Percentiles rank a stretch among this genome's conserved stretches.
Evolutionary conservation across 2,797 vertebrate genomes (phyloP).

Genomic region (Naso thynnoides): DNA sequence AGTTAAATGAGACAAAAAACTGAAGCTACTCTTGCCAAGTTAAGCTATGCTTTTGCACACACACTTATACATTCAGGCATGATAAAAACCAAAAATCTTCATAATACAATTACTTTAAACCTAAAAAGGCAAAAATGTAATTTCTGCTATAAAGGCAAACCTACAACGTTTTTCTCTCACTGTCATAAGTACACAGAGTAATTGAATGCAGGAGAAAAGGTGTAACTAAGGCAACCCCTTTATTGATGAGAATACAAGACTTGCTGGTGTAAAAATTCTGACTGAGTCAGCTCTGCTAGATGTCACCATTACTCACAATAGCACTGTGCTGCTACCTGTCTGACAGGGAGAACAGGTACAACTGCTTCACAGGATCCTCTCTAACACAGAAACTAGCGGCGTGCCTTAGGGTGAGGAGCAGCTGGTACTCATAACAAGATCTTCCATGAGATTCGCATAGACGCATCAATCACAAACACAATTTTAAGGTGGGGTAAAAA

Average conservation of each 20-base stretch:
- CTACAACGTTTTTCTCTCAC: background rate
- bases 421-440: background rate
- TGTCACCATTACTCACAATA: constrained; percentile 44
- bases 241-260: constrained; percentile 11
- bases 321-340: constrained; percentile 47
- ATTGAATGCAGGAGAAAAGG: constrained; percentile 1
- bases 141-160: too few relatives aligned
- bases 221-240: background rate
- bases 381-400: constrained; percentile 48
- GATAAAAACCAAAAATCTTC: too few relatives aligned
- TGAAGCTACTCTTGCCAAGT: background rate
- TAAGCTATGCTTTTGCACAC: background rate
- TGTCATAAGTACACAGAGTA: background rate
- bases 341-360: constrained; percentile 66
- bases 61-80: too few relatives aligned
- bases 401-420: constrained; percentile 16
- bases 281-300: constrained; percentile 47
- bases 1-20: background rate
- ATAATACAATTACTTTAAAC: too few relatives aligned
- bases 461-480: background rate
- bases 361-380: constrained; percentile 8
- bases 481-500: background rate
- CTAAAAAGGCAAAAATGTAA: too few relatives aligned
- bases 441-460: constrained; percentile 8
- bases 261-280: constrained; percentile 24